These are phyloP conservation scores for Synodontis membranacea DNA, from an alignment of 2,113 vertebrate genomes.

Conservation along the genomic window DNA sequence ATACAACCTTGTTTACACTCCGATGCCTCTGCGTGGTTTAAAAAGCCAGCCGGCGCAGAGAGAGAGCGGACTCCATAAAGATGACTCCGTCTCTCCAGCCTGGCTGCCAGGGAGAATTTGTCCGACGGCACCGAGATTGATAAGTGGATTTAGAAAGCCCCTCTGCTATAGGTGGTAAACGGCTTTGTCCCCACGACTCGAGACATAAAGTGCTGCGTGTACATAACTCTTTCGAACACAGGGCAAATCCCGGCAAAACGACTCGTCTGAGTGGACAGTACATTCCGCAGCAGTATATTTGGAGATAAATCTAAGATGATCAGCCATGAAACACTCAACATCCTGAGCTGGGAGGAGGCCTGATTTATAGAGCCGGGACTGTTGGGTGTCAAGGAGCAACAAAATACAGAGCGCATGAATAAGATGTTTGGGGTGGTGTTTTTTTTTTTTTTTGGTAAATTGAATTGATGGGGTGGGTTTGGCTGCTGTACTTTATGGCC, in stretches of 20 bases:
- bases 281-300: conserved; percentile 74
- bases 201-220: conserved; percentile 70
- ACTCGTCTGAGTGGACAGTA: conserved; percentile 68
- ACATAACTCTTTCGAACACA: conserved; percentile 77
- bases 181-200: conserved; percentile 63
- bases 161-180: conserved; percentile 66
- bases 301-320: conserved; percentile 79
- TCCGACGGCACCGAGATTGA: conserved; percentile 64
- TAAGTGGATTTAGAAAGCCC: conserved; percentile 68
- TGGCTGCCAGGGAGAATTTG: conserved; percentile 57
- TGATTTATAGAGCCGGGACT: conserved; percentile 66
- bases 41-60: conserved; percentile 7
- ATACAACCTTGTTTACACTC: conserved; percentile 27
- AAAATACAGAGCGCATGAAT: conserved; percentile 70
- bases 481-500: conserved; percentile 28
- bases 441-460: conserved; percentile 62
- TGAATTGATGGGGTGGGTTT: conserved; percentile 67
- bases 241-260: conserved; percentile 74
- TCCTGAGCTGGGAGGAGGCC: conserved; percentile 55
- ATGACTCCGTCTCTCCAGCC: conserved; percentile 15
- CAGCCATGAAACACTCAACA: conserved; percentile 69
- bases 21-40: not conserved
- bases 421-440: conserved; percentile 52
- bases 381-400: conserved; percentile 64
- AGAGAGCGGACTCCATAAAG: conserved; percentile 34